Evolutionary conservation across 2,113 vertebrate species (phyloP), one percentile per base, ranked within the genome.

Genomic region (Misgurnus mizolepis): DNA sequence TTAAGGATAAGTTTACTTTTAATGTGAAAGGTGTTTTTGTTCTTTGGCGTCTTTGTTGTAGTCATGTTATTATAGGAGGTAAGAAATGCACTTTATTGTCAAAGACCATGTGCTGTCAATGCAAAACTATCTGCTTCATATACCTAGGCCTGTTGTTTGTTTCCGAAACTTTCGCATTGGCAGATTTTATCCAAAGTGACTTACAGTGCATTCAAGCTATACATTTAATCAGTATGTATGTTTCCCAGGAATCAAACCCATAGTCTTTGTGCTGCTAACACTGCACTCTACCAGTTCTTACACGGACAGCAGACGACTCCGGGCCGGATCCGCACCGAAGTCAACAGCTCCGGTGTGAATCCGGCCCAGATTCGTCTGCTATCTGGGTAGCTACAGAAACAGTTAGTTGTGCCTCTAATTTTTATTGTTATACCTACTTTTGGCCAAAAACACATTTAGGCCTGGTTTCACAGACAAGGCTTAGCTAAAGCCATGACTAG

Each of bases 31-130:
- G 55, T 56, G 27, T 49, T 49, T 58, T 70, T 58, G n/a, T 72
- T 56, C 1, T 18, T 22, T n/a, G 5, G 15, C 40, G 3, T 72
- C 11, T 62, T 15, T 15, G 41, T 75, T 75, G 14, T 80, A 66
- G 80, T 80, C 82, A 60, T 34, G 10, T 80, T 62, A 53, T 0
- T 73, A 58, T 80, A 82, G 17, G 55, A 45, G 49, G 27, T 77
- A 27, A 69, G 84, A 84, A 80, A 90, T 75, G 91, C 91, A 92
- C 91, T 92, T 92, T 91, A 91, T 64, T 80, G 78, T 81, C 74
- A 27, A 64, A 60, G 11, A 76, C 4, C 66, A 17, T 82, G 40
- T n/a, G 80, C 82, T 87, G 41, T 69, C 86, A 60, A 71, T 17
- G 79, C 61, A 58, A 87, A 64, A 81, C 64, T 82, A 85, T 79